Conservation (phyloP, 2,113 vertebrate species). For the Bufo bufo region DNA sequence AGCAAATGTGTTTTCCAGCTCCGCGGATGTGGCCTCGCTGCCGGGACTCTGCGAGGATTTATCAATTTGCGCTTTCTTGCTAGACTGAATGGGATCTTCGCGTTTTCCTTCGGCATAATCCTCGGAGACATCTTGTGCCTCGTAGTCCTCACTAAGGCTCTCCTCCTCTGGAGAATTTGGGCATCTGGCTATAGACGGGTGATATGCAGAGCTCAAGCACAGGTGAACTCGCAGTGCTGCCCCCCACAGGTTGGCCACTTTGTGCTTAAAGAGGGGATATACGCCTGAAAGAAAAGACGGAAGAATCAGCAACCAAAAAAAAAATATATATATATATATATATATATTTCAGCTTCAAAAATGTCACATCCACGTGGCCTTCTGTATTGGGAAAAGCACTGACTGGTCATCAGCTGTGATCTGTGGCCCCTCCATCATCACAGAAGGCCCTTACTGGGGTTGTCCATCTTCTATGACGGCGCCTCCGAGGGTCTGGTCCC, state of each 20-base stretch:
- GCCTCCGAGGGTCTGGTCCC: too few species aligned
- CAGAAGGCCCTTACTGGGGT: too few species aligned
- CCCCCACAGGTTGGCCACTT: conserved; percentile 82
- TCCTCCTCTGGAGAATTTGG: conserved; percentile 62
- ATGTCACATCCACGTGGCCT: too few species aligned
- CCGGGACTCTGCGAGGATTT: conserved; percentile 45
- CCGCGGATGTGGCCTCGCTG: background rate
- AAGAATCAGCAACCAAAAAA: background rate
- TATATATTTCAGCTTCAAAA: too few species aligned
- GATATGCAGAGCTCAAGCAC: conserved; percentile 63
- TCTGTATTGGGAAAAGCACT: too few species aligned
- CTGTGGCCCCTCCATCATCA: too few species aligned
- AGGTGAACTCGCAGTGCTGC: conserved; percentile 88
- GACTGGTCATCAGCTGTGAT: too few species aligned
- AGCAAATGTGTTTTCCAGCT: conserved; percentile 76
- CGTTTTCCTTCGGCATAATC: background rate
- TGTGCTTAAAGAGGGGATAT: conserved; percentile 87
- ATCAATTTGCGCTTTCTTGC: conserved; percentile 20
- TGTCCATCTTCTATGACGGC: too few species aligned
- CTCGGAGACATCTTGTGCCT: conserved; percentile 32
- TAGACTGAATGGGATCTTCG: conserved; percentile 54
- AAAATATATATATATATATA: too few species aligned
- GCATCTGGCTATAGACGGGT: conserved; percentile 33
- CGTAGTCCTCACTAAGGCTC: conserved; percentile 68
- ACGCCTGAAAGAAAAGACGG: conserved; percentile 76